phyloP scores from a whole-genome alignment of 2,888 invertebrate species.

The Agrotis segetum region DNA sequence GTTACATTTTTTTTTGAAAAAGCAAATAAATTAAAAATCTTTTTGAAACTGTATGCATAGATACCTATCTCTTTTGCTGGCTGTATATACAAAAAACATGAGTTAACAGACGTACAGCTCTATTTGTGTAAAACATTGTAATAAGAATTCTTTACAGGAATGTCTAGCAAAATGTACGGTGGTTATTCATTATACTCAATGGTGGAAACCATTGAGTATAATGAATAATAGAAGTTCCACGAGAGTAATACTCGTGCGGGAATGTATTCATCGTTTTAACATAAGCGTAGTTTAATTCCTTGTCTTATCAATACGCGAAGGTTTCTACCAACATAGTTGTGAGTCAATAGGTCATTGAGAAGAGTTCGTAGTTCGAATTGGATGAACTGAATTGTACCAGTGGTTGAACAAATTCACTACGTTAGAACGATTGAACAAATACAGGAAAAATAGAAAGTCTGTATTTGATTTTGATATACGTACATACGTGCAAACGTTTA shows the following conservation, averaged over 20 bases:
- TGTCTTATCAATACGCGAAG: not conserved
- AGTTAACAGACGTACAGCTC: not conserved
- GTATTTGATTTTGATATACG: too few species aligned
- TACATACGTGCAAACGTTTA: not conserved
- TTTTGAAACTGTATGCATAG: too few species aligned
- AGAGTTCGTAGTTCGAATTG: conserved; percentile 2
- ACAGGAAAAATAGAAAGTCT: not conserved
- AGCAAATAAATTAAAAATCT: too few species aligned
- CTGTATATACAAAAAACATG: conserved; percentile 2
- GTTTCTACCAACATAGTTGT: conserved; percentile 26
- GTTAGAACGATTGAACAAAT: conserved; percentile 12
- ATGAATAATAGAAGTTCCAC: not conserved
- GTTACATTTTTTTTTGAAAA: too few species aligned
- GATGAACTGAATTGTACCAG: conserved; percentile 27
- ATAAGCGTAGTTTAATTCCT: not conserved
- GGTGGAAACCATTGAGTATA: too few species aligned
- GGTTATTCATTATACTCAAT: too few species aligned
- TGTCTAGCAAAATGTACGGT: too few species aligned
- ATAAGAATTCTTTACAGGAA: not conserved
- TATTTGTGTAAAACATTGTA: conserved; percentile 15
- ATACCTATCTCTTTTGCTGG: too few species aligned
- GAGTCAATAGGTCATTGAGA: conserved; percentile 35
- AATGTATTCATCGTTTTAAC: not conserved
- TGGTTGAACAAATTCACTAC: conserved; percentile 24
- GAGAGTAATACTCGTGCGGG: not conserved